Conservation (phyloP, 2,113 vertebrate species). For the Phalacrocorax pelagicus region DNA sequence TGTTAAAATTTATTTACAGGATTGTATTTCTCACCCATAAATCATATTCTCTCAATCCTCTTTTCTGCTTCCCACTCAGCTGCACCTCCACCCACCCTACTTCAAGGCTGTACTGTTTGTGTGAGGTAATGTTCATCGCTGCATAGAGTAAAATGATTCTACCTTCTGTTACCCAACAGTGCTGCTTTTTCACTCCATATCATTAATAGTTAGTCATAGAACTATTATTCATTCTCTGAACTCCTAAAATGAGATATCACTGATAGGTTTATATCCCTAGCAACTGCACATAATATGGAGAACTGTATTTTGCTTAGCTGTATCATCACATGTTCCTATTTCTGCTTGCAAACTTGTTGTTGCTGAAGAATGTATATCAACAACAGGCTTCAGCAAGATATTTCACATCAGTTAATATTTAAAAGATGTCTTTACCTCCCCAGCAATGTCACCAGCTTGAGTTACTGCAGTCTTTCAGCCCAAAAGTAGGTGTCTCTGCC, state of each 20-base stretch:
- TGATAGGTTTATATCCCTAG: slow-evolving; percentile 66
- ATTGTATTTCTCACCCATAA: slow-evolving; percentile 14
- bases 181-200: slow-evolving; percentile 56
- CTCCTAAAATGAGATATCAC: slow-evolving; percentile 64
- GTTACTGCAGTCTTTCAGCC: neutral
- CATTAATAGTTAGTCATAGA: slow-evolving; percentile 76
- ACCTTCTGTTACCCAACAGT: slow-evolving; percentile 67
- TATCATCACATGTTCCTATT: neutral
- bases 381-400: slow-evolving; percentile 7
- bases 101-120: slow-evolving; percentile 62
- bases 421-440: neutral
- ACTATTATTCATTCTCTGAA: slow-evolving; percentile 71
- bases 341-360: slow-evolving; percentile 50
- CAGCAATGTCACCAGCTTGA: neutral
- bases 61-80: slow-evolving; percentile 49
- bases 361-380: slow-evolving; percentile 21
- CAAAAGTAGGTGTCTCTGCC: neutral
- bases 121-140: slow-evolving; percentile 60
- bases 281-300: slow-evolving; percentile 60
- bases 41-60: slow-evolving; percentile 26
- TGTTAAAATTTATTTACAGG: slow-evolving; percentile 21
- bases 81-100: slow-evolving; percentile 53
- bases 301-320: slow-evolving; percentile 40
- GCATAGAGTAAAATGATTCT: slow-evolving; percentile 67
- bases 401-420: slow-evolving; percentile 22